phyloP scores from a whole-genome alignment of 1,140 invertebrate genomes.

The Cylas formicarius region DNA sequence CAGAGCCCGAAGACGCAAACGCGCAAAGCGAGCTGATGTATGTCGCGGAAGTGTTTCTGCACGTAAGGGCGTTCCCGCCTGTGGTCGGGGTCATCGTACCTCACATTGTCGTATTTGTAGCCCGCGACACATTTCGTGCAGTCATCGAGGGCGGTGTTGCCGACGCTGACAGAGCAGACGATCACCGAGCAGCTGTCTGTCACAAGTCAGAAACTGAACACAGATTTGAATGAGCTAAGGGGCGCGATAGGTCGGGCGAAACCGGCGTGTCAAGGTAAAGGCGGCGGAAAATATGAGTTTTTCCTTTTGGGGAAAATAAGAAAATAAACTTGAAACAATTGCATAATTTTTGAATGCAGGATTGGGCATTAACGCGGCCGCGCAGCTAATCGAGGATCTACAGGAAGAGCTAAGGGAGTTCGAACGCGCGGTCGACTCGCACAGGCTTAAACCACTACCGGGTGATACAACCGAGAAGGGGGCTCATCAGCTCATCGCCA shows the following conservation, averaged over 20 bases:
- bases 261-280: slow-evolving; percentile 72
- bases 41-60: slow-evolving; percentile 78
- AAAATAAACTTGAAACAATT: too few relatives aligned
- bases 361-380: slow-evolving; percentile 74
- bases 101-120: too few relatives aligned
- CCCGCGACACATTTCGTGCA: slow-evolving; percentile 52
- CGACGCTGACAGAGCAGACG: slow-evolving; percentile 74
- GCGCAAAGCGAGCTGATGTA: slow-evolving; percentile 79
- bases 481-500: slow-evolving; percentile 60
- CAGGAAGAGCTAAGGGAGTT: slow-evolving; percentile 78
- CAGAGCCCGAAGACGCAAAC: slow-evolving; percentile 63
- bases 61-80: slow-evolving; percentile 37
- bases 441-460: slow-evolving; percentile 71
- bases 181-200: slow-evolving; percentile 51
- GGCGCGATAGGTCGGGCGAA: slow-evolving; percentile 72
- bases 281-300: neutral
- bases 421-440: slow-evolving; percentile 61
- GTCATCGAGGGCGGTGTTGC: slow-evolving; percentile 73
- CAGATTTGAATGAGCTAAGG: slow-evolving; percentile 70
- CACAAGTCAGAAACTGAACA: slow-evolving; percentile 66
- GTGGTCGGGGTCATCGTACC: too few relatives aligned
- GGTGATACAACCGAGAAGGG: slow-evolving; percentile 78
- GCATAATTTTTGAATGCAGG: slow-evolving; percentile 4
- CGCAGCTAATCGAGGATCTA: slow-evolving; percentile 72
- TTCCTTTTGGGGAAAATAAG: too few relatives aligned